Conservation (phyloP, 2,113 vertebrate genomes). For the Oryzias celebensis region DNA sequence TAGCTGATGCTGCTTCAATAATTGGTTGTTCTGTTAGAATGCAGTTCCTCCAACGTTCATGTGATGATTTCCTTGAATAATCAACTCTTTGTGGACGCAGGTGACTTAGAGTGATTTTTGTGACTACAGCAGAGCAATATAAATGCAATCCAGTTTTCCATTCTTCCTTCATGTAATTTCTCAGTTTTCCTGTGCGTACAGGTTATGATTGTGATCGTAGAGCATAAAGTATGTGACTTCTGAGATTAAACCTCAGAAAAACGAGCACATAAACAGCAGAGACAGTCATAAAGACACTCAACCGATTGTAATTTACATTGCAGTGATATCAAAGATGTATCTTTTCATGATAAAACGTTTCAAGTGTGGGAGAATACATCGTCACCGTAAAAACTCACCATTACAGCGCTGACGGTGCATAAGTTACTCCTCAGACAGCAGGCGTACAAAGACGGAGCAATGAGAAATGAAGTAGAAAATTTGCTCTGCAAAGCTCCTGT, state of each 20-base stretch:
- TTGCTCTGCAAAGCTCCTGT: conserved; percentile 4
- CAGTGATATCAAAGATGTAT: not conserved
- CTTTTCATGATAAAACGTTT: not conserved
- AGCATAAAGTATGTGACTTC: not conserved
- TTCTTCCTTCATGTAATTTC: too few species aligned
- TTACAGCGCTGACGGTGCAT: not conserved
- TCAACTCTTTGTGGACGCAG: too few species aligned
- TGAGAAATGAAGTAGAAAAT: not conserved
- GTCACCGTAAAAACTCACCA: not conserved
- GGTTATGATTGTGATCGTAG: not conserved
- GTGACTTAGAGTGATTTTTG: too few species aligned
- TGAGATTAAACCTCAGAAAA: not conserved
- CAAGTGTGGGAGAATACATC: not conserved
- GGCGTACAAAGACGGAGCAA: not conserved
- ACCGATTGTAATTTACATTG: not conserved
- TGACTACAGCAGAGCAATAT: too few species aligned
- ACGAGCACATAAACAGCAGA: not conserved
- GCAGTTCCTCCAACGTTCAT: too few species aligned
- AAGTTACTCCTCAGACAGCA: too few species aligned
- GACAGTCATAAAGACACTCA: not conserved
- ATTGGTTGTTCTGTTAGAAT: too few species aligned
- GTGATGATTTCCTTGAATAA: too few species aligned
- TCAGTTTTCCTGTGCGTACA: too few species aligned
- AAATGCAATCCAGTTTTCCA: too few species aligned
- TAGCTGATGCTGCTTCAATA: too few species aligned